phyloP scores from a whole-genome alignment of 2,888 invertebrate genomes.

The Azorinus chamasolen region DNA sequence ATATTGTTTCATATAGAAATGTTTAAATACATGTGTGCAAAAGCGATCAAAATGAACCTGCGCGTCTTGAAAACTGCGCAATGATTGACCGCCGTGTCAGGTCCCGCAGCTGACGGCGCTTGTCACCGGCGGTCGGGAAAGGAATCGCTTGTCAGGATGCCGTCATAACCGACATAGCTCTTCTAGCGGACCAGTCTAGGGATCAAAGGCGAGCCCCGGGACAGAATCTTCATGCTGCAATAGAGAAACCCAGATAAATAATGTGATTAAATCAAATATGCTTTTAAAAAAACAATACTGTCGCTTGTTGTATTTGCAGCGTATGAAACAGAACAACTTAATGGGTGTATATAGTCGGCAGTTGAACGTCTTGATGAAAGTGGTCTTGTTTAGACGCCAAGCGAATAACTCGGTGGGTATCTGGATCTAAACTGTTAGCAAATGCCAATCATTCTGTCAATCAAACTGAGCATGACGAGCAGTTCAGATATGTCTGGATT shows the following conservation, averaged over 20 bases:
- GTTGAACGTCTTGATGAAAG: too few relatives aligned
- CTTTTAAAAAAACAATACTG: too few relatives aligned
- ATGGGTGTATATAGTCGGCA: too few relatives aligned
- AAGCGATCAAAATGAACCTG: conserved; percentile 61
- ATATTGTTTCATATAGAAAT: conserved; percentile 62
- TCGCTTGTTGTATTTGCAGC: too few relatives aligned
- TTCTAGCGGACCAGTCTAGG: conserved; percentile 13
- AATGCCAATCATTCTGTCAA: too few relatives aligned
- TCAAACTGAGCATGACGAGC: too few relatives aligned
- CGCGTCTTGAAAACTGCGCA: conserved; percentile 44
- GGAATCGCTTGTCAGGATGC: conserved; percentile 57
- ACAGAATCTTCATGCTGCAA: conserved; percentile 9
- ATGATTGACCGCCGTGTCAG: conserved; percentile 67
- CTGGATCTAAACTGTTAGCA: too few relatives aligned
- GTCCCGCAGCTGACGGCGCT: conserved; percentile 66
- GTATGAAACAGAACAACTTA: too few relatives aligned
- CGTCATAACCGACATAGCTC: conserved; percentile 46
- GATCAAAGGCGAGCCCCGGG: conserved; percentile 15
- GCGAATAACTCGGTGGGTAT: too few relatives aligned
- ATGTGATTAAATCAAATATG: conserved; percentile 23
- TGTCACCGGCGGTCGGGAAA: conserved; percentile 56
- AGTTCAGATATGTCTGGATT: too few relatives aligned
- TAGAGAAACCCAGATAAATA: conserved; percentile 25
- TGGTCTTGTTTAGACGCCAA: too few relatives aligned
- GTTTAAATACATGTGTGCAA: conserved; percentile 57